phyloP scores from a whole-genome alignment of 2,797 vertebrate species.

The Morus bassanus region DNA sequence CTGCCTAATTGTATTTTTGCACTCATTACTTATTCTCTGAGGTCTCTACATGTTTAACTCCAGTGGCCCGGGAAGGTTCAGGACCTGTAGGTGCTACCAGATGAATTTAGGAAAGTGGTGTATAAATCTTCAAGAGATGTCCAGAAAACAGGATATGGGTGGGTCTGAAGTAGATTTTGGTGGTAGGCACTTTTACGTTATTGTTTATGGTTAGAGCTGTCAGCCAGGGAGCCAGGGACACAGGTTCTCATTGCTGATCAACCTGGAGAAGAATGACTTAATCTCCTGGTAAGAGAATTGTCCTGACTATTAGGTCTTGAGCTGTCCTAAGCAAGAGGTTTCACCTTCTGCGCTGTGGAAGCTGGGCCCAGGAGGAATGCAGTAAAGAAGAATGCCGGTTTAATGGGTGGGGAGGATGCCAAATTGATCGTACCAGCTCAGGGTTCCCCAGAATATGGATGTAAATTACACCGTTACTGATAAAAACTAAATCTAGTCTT shows the following conservation, averaged over 20 bases:
- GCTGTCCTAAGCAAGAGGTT: not conserved
- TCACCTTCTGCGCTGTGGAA: not conserved
- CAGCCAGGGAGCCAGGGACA: fast-evolving
- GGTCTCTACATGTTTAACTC: not conserved
- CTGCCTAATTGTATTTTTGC: not conserved
- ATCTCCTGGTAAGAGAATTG: not conserved
- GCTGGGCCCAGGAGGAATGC: not conserved
- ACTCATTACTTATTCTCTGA: not conserved
- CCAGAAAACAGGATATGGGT: not conserved
- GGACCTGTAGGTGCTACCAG: not conserved
- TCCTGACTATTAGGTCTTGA: not conserved
- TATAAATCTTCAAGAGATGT: not conserved
- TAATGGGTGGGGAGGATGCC: not conserved
- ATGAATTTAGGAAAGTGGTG: not conserved
- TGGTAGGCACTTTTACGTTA: not conserved
- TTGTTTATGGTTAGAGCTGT: not conserved
- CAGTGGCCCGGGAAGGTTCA: not conserved
- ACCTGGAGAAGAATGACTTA: not conserved
- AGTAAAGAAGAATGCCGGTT: not conserved
- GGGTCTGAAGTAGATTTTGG: not conserved
- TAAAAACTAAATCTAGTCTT: not conserved
- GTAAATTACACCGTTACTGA: not conserved
- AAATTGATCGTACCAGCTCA: not conserved
- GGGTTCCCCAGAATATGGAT: not conserved
- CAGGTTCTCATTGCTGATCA: not conserved